These are phyloP conservation scores for Acipenser transmontanus DNA, from an alignment of 2,797 vertebrate genomes.

Conservation along the genomic window DNA sequence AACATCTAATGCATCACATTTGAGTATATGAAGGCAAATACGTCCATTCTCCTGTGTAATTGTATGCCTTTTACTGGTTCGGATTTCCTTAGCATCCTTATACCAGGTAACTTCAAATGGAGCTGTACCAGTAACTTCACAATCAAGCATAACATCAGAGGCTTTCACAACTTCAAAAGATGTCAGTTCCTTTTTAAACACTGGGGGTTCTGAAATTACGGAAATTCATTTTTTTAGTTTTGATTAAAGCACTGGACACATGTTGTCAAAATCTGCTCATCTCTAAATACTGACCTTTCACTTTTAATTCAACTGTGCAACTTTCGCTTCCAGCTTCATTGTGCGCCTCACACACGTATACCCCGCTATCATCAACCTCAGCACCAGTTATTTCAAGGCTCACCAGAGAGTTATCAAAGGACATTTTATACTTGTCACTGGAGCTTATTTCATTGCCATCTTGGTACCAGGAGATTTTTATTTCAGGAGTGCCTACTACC, in stretches of 20 bases:
- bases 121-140: slow-evolving; percentile 76
- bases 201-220: slow-evolving; percentile 76
- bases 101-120: slow-evolving; percentile 88
- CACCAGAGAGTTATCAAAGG: slow-evolving; percentile 74
- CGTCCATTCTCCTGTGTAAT: slow-evolving; percentile 63
- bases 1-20: slow-evolving; percentile 73
- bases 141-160: slow-evolving; percentile 66
- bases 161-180: slow-evolving; percentile 75
- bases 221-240: slow-evolving; percentile 1
- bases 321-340: slow-evolving; percentile 94
- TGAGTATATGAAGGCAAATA: slow-evolving; percentile 76
- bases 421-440: slow-evolving; percentile 62
- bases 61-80: slow-evolving; percentile 80
- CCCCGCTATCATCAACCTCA: slow-evolving; percentile 74
- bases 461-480: slow-evolving; percentile 85
- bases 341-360: slow-evolving; percentile 88
- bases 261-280: neutral
- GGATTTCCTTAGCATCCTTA: slow-evolving; percentile 86
- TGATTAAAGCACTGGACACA: too few relatives aligned
- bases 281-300: slow-evolving; percentile 81
- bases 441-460: slow-evolving; percentile 84
- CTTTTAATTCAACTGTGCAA: slow-evolving; percentile 89
- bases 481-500: slow-evolving; percentile 86
- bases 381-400: slow-evolving; percentile 72
- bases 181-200: slow-evolving; percentile 70